Evolutionary conservation across 2,113 vertebrate genomes (phyloP).

Genomic region (Paratilapia polleni): DNA sequence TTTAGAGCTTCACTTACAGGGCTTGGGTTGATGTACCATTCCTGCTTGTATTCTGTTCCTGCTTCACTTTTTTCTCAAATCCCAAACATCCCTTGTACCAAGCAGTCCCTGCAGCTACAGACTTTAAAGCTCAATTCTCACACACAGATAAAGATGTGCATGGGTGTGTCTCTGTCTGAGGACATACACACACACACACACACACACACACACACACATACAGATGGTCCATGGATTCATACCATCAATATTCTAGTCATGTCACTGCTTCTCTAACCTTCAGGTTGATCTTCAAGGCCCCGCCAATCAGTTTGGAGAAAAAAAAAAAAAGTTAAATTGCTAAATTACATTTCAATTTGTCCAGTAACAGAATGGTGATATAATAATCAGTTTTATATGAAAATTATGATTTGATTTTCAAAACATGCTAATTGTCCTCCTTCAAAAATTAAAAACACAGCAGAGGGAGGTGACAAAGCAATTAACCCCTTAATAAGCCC

Average conservation of each 20-base stretch:
- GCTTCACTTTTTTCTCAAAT: conserved; percentile 5
- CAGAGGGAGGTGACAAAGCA: conserved; percentile 31
- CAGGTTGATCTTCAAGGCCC: not conserved
- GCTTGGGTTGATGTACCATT: not conserved
- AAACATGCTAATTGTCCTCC: not conserved
- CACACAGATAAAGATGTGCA: not conserved
- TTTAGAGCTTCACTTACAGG: not conserved
- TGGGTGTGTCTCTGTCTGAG: not conserved
- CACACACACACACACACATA: not conserved
- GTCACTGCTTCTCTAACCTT: not conserved
- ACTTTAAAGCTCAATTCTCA: conserved; percentile 25
- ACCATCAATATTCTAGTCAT: conserved; percentile 17
- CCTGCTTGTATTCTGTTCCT: not conserved
- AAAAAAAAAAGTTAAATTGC: not conserved
- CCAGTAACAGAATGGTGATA: not conserved
- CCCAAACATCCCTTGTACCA: conserved; percentile 3
- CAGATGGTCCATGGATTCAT: not conserved
- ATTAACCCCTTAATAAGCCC: conserved; percentile 52
- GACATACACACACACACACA: not conserved
- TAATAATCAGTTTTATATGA: not conserved
- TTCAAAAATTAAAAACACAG: conserved; percentile 25
- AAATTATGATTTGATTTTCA: conserved; percentile 23
- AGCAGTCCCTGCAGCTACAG: not conserved
- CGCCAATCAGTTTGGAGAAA: not conserved
- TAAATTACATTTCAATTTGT: not conserved